Evolutionary conservation across 1,140 invertebrate species (phyloP).

Genomic region (Samia ricini): DNA sequence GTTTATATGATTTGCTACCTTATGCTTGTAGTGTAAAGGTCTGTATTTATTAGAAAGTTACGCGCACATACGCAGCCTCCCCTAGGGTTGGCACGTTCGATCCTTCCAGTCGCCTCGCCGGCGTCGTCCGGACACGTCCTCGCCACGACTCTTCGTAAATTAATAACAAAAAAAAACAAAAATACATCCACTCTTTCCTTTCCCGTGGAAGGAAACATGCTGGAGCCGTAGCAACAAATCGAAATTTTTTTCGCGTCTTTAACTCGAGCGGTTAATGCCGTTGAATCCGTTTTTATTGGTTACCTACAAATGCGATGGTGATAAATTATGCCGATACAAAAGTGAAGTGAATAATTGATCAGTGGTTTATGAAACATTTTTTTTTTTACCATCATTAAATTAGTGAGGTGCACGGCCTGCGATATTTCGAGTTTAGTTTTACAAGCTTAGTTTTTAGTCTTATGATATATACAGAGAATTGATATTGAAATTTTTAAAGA

Average conservation of each 20-base stretch:
- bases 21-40: slow-evolving; percentile 30
- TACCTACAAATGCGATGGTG: slow-evolving; percentile 23
- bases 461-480: slow-evolving; percentile 12
- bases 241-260: slow-evolving; percentile 62
- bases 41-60: slow-evolving; percentile 18
- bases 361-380: slow-evolving; percentile 15
- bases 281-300: slow-evolving; percentile 40
- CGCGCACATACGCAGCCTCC: slow-evolving; percentile 68
- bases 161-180: slow-evolving; percentile 27
- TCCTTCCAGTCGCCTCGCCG: slow-evolving; percentile 70
- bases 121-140: slow-evolving; percentile 61
- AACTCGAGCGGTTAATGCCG: slow-evolving; percentile 62
- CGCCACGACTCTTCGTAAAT: slow-evolving; percentile 34
- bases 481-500: slow-evolving; percentile 31
- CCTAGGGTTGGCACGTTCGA: slow-evolving; percentile 67
- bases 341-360: slow-evolving; percentile 26
- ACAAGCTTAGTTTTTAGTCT: slow-evolving; percentile 52
- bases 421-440: slow-evolving; percentile 53
- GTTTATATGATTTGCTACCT: slow-evolving; percentile 27
- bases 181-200: slow-evolving; percentile 66
- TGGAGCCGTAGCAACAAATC: slow-evolving; percentile 26
- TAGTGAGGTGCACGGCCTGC: slow-evolving; percentile 13
- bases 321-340: slow-evolving; percentile 10
- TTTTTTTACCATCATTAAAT: background rate
- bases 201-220: slow-evolving; percentile 52